phyloP scores from a whole-genome alignment of 2,113 vertebrate genomes.

The Eublepharis macularius region DNA sequence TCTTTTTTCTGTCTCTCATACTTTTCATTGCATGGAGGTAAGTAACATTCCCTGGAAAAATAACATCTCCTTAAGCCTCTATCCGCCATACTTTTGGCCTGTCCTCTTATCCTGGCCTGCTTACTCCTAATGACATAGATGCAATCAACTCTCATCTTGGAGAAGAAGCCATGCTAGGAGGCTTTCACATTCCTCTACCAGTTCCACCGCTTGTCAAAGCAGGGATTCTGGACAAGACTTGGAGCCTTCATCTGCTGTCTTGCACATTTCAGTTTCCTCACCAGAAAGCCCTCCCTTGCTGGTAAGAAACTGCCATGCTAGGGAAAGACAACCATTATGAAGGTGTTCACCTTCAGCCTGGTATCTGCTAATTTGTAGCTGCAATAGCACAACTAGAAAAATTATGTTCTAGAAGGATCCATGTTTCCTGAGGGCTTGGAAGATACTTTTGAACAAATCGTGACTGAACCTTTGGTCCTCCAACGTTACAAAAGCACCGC shows the following conservation, averaged over 20 bases:
- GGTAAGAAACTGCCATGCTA: background rate
- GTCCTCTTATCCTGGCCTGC: background rate
- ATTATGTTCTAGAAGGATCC: background rate
- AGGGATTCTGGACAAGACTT: background rate
- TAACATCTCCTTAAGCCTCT: background rate
- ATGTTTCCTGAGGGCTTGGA: background rate
- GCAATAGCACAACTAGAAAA: background rate
- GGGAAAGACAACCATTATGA: background rate
- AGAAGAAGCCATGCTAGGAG: background rate
- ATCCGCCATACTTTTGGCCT: too few species aligned
- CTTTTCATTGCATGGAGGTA: too few species aligned
- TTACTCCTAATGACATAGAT: background rate
- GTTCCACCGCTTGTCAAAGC: background rate
- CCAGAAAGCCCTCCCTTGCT: background rate
- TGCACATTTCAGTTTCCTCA: background rate
- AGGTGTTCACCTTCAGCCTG: background rate
- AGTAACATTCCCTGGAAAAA: too few species aligned
- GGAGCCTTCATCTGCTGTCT: background rate
- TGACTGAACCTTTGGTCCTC: background rate
- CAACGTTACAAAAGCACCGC: background rate
- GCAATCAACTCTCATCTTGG: background rate
- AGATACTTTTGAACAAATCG: background rate
- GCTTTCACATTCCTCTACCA: background rate
- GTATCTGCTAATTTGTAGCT: background rate
- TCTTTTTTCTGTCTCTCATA: too few species aligned